Base-by-base conservation (phyloP, 2,888 invertebrate species). In the Muschampia staudingeri region DNA sequence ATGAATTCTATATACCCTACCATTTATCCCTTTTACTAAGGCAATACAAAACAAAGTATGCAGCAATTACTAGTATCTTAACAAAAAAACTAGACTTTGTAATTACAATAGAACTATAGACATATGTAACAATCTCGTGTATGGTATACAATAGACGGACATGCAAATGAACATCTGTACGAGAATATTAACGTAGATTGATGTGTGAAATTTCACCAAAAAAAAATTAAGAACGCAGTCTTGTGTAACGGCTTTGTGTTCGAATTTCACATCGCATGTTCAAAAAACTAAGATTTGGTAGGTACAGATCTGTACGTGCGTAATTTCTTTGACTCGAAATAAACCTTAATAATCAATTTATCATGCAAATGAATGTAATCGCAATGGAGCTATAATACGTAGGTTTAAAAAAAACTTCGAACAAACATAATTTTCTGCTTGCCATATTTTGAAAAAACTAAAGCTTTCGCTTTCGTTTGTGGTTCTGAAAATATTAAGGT, bases 161-260 rank as follows among this genome's bases (percentile, higher is more conserved):
- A 84, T 84, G 84, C 84, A 85, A 88, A 85, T 83, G 75, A 76
- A 78, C 81, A 72, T 77, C 25, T 37, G 42, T 19, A 37, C 14
- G 12, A 40, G 61, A 56, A 61, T 78, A 80, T 84, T 84, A 87
- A 85, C 81, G 71, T 72, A 84, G 84, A 88, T 89, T 89, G 88
- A 90, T 90, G 89, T 91, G 89, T 89, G 89, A 90, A 91, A 89
- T 87, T 79, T 85, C 86, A 84, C 83, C 87, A 48, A 77, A 87
- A 84, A 86, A 87, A 87, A 86, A 83, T 85, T 82, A 84, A 84
- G 65, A 56, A 67, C 75, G 81, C 77, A 44, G 70, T 69, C 81
- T 89, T 84, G 88, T 89, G 89, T 87, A 88, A 88, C 86, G 80
- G 83, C 90, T 91, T 93, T 93, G 91, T 93, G 92, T 91, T 90